A percentile compares a stretch with the other conserved stretches of the same genome.
Evolutionary conservation across 1,140 invertebrate genomes (phyloP).

Genomic region (Apis mellifera): Amel_HAv3.1 CM009942.2:5280501-5281000

Average conservation of each 20-base stretch:
- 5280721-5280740: not conserved
- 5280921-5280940: conserved; percentile 11
- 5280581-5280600: conserved; percentile 46
- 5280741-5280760: not conserved
- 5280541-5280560: conserved; percentile 50
- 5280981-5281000: conserved; percentile 11
- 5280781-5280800: not conserved
- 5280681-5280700: not conserved
- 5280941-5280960: no score
- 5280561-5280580: conserved; percentile 54
- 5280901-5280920: conserved; percentile 11
- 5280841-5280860: conserved; percentile 1
- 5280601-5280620: not conserved
- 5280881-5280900: not conserved
- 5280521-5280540: conserved; percentile 46
- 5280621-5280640: not conserved
- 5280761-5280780: not conserved
- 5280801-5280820: not conserved
- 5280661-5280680: not conserved
- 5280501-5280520: conserved; percentile 36
- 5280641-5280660: conserved; percentile 9
- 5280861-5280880: conserved; percentile 14
- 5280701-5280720: not conserved
- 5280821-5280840: not conserved
- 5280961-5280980: conserved; percentile 11